A percentile compares a stretch with the other conserved stretches of the same genome.
Evolutionary conservation across 2,888 invertebrate genomes (phyloP).

Genomic region (Nomada fucata): DNA sequence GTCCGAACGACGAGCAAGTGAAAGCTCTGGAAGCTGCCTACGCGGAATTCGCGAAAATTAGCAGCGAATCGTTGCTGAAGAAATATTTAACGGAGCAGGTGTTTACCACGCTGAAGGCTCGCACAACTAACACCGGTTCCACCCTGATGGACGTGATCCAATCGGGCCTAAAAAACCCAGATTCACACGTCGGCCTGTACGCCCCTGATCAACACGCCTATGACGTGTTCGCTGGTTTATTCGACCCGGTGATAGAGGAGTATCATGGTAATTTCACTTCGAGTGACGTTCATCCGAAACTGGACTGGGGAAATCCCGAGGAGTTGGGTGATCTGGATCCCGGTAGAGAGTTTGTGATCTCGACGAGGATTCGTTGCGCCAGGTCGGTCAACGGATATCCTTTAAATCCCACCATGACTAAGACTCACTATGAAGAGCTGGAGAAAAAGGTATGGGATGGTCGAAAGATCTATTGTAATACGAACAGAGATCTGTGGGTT

Average conservation of each 20-base stretch:
- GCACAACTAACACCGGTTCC: constrained; percentile 86
- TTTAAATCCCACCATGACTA: constrained; percentile 89
- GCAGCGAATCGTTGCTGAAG: constrained; percentile 88
- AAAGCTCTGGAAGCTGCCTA: constrained; percentile 85
- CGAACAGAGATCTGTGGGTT: constrained; percentile 8
- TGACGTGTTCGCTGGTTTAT: constrained; percentile 87
- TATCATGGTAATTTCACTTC: constrained; percentile 88
- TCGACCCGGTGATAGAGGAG: constrained; percentile 89
- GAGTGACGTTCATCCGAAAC: constrained; percentile 86
- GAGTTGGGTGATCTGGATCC: constrained; percentile 88
- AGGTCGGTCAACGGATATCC: constrained; percentile 87
- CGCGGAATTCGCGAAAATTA: constrained; percentile 83
- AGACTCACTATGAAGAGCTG: constrained; percentile 87
- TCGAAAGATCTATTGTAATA: constrained; percentile 25
- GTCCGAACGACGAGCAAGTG: constrained; percentile 71
- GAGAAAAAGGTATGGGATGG: constrained; percentile 84
- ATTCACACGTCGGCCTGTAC: constrained; percentile 88
- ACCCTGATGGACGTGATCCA: constrained; percentile 88
- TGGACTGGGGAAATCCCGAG: constrained; percentile 87
- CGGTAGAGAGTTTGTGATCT: constrained; percentile 86
- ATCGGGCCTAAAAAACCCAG: constrained; percentile 88
- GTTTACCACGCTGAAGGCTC: constrained; percentile 85
- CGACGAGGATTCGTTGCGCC: constrained; percentile 89
- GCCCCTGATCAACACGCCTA: constrained; percentile 90
- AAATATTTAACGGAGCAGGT: constrained; percentile 85